Base-by-base conservation (phyloP, 2,797 vertebrate species). In the Lithobates pipiens region DNA sequence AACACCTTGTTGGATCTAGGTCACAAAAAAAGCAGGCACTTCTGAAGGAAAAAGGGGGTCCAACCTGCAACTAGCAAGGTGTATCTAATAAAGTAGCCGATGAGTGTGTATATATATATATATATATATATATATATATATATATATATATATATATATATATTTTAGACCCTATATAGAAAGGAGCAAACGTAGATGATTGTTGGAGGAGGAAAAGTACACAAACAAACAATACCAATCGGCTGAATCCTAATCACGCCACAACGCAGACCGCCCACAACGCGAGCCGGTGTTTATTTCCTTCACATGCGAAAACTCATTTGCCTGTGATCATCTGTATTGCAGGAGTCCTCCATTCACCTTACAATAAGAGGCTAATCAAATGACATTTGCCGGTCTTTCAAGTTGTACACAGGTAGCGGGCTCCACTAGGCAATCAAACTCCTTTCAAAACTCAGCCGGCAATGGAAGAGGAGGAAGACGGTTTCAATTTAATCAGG, bases 321-420 rank as follows among this genome's bases (percentile, higher is more conserved):
- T 91, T 82, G 74, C 77, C 75, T 68, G 80, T 92, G 89, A 85
- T 89, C 91, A 89, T 93, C 92, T 92, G 91, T 93, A 92, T 91
- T 92, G 90, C 92, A 89, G 88, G 89, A 89, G 86, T 87, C 89
- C 88, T 91, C 91, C 89, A 88, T 89, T 89, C 89, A 91, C 90
- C 90, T 88, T 81, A 90, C 88, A 88, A 88, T 90, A 92, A 92
- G 91, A 89, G 90, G 90, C 90, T 93, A 93, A 93, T 93, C 89
- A 91, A 91, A 88, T 89, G 88, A 90, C 90, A 90, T 89, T 89
- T 89, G 88, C 88, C 85, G 86, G 67, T 36, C 86, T 80, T 76
- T 70, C 34, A 77, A 82, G 83, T 89, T 78, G 84, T 16, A 6
- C 34, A 29, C 29, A 84, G 61, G 86, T 80, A 68, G 61, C 81